Evolutionary conservation across 2,113 vertebrate species (phyloP).

Genomic region (Myotis yumanensis): DNA sequence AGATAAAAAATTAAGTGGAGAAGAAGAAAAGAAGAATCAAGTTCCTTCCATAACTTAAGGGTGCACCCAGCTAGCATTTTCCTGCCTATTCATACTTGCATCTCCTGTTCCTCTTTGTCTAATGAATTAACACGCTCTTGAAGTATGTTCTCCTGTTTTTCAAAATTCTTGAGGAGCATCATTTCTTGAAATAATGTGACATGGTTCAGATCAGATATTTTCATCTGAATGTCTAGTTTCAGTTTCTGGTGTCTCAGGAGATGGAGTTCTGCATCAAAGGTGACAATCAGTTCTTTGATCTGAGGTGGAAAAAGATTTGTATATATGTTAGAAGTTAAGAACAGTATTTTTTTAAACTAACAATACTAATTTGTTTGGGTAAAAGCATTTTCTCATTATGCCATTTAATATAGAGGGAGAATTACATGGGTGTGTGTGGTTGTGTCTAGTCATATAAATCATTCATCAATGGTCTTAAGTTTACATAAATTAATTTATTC

Average conservation of each 20-base stretch:
- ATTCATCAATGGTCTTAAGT: background rate
- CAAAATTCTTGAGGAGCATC: conserved; percentile 89
- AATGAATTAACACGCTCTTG: conserved; percentile 84
- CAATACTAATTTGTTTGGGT: background rate
- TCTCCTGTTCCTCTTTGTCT: conserved; percentile 81
- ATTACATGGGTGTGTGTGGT: background rate
- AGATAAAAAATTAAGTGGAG: background rate
- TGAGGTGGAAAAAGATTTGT: conserved; percentile 70
- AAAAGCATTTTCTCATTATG: conserved; percentile 39
- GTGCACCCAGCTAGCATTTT: background rate
- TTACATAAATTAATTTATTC: background rate
- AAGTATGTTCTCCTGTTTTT: conserved; percentile 88
- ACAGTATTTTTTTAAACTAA: conserved; percentile 11
- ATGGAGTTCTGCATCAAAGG: conserved; percentile 90
- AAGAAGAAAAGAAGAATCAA: no score
- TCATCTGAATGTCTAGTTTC: conserved; percentile 88
- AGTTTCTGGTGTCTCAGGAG: conserved; percentile 89
- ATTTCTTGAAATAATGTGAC: conserved; percentile 92
- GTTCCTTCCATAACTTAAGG: background rate
- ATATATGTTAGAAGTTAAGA: conserved; percentile 26
- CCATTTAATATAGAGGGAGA: background rate
- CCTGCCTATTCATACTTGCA: conserved; percentile 75
- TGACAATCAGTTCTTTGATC: conserved; percentile 85
- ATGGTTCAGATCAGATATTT: conserved; percentile 87
- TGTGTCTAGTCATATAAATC: background rate